phyloP scores from a whole-genome alignment of 2,888 invertebrate species.

The Tenthredo scrophulariae region DNA sequence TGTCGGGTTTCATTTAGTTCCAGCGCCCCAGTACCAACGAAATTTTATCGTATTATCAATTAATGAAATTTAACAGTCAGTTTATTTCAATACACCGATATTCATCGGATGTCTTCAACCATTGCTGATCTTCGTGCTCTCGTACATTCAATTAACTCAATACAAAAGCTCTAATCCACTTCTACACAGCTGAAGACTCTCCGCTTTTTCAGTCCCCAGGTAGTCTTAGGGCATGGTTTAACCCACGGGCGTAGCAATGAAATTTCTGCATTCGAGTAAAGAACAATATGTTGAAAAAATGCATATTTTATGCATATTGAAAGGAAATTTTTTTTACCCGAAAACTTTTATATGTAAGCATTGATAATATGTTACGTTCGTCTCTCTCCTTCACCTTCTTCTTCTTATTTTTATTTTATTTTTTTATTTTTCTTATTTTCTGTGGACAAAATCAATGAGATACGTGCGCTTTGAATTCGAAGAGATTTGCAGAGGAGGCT shows the following conservation, averaged over 20 bases:
- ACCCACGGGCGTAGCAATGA: background rate
- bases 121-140: background rate
- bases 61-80: constrained; percentile 3
- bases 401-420: no score
- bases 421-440: background rate
- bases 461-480: constrained; percentile 47
- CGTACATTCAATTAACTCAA: background rate
- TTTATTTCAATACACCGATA: background rate
- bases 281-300: background rate
- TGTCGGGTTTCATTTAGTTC: constrained; percentile 29
- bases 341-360: background rate
- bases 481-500: constrained; percentile 40
- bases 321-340: background rate
- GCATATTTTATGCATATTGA: background rate
- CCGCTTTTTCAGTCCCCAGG: background rate
- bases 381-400: background rate
- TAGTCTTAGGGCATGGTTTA: background rate
- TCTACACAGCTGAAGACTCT: background rate
- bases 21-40: background rate
- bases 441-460: constrained; percentile 19
- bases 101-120: background rate
- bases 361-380: background rate
- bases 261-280: background rate
- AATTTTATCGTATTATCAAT: background rate
- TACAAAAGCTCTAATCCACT: background rate